phyloP scores from a whole-genome alignment of 2,888 invertebrate genomes.

The Drosophila nr. fundita region DNA sequence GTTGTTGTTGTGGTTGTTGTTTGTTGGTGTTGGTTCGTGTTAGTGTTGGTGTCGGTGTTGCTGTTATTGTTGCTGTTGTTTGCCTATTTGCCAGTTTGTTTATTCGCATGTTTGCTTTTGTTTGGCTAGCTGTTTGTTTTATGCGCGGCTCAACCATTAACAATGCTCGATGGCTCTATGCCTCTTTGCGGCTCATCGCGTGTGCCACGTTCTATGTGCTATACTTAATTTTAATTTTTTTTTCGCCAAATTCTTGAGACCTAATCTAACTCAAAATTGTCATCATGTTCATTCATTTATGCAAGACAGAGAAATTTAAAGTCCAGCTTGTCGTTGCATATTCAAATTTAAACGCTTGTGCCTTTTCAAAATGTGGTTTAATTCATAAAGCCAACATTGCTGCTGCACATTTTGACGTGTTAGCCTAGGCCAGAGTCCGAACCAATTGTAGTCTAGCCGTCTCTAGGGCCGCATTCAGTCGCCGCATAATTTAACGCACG shows the following conservation, averaged over 20 bases:
- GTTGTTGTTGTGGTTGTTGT: conserved; percentile 34
- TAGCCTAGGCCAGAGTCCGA: conserved; percentile 7
- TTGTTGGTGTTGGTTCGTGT: conserved; percentile 31
- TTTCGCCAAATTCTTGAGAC: conserved; percentile 18
- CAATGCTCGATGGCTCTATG: conserved; percentile 63
- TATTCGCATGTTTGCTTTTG: conserved; percentile 64
- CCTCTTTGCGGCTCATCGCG: conserved; percentile 29
- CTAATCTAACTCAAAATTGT: conserved; percentile 20
- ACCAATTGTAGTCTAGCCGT: conserved; percentile 2
- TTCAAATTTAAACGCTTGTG: conserved; percentile 71
- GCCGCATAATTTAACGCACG: conserved; percentile 45
- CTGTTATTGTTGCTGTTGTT: conserved; percentile 41
- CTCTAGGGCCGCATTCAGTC: background rate
- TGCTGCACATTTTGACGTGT: conserved; percentile 35
- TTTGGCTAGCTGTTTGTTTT: conserved; percentile 71
- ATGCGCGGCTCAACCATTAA: conserved; percentile 70
- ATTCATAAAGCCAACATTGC: conserved; percentile 61
- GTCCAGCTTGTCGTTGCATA: conserved; percentile 43
- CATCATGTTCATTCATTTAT: conserved; percentile 67
- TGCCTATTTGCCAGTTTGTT: conserved; percentile 58
- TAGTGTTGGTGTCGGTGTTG: conserved; percentile 58
- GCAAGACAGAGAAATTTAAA: conserved; percentile 53
- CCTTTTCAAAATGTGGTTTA: conserved; percentile 57
- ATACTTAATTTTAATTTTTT: conserved; percentile 1
- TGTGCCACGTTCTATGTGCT: conserved; percentile 25